Conservation (phyloP, 2,888 invertebrate genomes). For the Dione juno region DNA sequence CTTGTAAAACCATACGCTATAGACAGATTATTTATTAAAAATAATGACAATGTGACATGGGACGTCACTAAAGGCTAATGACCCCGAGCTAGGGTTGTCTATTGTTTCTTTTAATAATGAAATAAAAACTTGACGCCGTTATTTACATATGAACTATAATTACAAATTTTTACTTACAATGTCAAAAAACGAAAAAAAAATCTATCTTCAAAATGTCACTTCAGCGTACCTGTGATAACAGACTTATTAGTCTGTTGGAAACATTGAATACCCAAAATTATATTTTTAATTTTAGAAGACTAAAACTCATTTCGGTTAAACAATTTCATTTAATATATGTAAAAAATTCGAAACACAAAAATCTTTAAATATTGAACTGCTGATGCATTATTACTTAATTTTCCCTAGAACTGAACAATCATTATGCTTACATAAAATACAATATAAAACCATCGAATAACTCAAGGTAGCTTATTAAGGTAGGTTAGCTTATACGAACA, state of each 20-base stretch:
- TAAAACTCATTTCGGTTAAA: too few relatives aligned
- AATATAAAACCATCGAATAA: slow-evolving; percentile 6
- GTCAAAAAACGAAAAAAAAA: too few relatives aligned
- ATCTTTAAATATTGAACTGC: neutral
- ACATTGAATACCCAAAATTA: too few relatives aligned
- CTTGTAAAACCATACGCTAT: slow-evolving; percentile 32
- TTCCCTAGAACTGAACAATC: neutral
- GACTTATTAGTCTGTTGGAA: too few relatives aligned
- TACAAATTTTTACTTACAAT: too few relatives aligned
- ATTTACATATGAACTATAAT: too few relatives aligned
- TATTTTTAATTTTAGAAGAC: too few relatives aligned
- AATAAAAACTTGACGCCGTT: neutral
- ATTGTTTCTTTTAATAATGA: neutral
- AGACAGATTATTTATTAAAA: slow-evolving; percentile 32
- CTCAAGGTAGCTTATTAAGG: slow-evolving; percentile 1
- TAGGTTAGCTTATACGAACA: slow-evolving; percentile 15
- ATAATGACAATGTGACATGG: slow-evolving; percentile 32
- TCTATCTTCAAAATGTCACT: too few relatives aligned
- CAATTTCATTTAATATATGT: too few relatives aligned
- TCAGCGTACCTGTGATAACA: too few relatives aligned
- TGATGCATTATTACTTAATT: neutral
- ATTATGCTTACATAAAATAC: neutral
- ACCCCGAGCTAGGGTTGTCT: slow-evolving; percentile 26
- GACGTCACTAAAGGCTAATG: slow-evolving; percentile 20
- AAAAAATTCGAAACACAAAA: too few relatives aligned